Percentiles rank a stretch among this genome's conserved stretches.
These are phyloP conservation scores for Paratilapia polleni DNA, from an alignment of 2,113 vertebrate genomes.

Conservation along the genomic window DNA sequence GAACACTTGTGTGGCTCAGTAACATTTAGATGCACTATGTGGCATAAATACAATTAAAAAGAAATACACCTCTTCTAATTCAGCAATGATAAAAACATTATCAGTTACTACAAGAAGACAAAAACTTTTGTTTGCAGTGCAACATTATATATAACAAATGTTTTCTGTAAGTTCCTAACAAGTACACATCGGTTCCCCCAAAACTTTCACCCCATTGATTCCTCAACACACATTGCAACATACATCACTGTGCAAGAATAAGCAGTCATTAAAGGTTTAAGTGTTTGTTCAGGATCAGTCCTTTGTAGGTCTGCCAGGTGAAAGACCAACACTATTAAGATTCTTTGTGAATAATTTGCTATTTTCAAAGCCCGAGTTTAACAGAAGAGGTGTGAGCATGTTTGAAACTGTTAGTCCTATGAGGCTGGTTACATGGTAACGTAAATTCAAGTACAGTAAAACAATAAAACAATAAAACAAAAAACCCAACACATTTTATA, in stretches of 20 bases:
- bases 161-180: background rate
- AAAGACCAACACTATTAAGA: background rate
- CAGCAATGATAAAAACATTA: background rate
- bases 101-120: background rate
- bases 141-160: background rate
- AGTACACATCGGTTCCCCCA: background rate
- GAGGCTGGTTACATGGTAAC: background rate
- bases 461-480: background rate
- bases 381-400: background rate
- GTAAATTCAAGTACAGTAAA: background rate
- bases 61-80: background rate
- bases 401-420: background rate
- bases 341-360: background rate
- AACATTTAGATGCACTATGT: too few species aligned
- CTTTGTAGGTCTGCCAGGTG: background rate
- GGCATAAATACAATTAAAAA: background rate
- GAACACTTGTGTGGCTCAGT: background rate
- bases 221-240: conserved; percentile 2
- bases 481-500: background rate
- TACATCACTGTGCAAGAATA: background rate
- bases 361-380: background rate
- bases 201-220: background rate
- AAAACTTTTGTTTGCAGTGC: background rate
- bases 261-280: background rate
- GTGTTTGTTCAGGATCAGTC: conserved; percentile 33